A percentile compares a stretch with the other conserved stretches of the same genome.
Evolutionary conservation across 2,888 invertebrate species (phyloP).

Genomic region (Heliconius sara): DNA sequence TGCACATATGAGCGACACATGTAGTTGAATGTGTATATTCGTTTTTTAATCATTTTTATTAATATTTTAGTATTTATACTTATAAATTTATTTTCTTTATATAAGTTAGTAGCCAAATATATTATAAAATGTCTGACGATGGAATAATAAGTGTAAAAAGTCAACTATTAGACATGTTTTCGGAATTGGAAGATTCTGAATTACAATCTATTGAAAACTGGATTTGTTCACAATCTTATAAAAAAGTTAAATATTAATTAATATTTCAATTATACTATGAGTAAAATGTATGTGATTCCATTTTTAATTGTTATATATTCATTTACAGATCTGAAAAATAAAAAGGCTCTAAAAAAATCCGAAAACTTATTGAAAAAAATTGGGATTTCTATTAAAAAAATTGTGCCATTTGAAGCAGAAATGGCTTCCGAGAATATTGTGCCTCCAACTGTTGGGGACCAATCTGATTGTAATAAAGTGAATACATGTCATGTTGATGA

Average conservation of each 20-base stretch:
- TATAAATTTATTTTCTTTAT: neutral
- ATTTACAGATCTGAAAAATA: constrained; percentile 64
- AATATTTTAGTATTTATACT: constrained; percentile 1
- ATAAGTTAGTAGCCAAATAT: neutral
- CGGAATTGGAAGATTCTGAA: constrained; percentile 62
- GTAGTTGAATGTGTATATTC: neutral
- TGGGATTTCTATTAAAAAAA: constrained; percentile 65
- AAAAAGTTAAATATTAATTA: constrained; percentile 59
- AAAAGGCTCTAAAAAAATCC: constrained; percentile 57
- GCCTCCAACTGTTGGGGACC: constrained; percentile 73
- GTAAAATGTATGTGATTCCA: neutral
- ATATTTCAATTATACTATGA: neutral
- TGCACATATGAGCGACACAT: neutral
- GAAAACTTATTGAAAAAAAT: constrained; percentile 67
- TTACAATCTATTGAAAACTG: constrained; percentile 68
- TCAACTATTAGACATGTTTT: constrained; percentile 65
- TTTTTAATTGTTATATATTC: neutral
- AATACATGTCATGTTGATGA: constrained; percentile 87
- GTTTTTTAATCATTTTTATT: neutral
- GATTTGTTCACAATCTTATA: constrained; percentile 69
- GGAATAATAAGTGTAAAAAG: constrained; percentile 58
- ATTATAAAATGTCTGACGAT: constrained; percentile 45
- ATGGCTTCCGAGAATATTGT: constrained; percentile 70
- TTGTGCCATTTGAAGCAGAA: constrained; percentile 72
- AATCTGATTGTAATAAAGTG: constrained; percentile 80